Conservation (phyloP, 2,797 vertebrate genomes). For the Eupleurogrammus muticus region DNA sequence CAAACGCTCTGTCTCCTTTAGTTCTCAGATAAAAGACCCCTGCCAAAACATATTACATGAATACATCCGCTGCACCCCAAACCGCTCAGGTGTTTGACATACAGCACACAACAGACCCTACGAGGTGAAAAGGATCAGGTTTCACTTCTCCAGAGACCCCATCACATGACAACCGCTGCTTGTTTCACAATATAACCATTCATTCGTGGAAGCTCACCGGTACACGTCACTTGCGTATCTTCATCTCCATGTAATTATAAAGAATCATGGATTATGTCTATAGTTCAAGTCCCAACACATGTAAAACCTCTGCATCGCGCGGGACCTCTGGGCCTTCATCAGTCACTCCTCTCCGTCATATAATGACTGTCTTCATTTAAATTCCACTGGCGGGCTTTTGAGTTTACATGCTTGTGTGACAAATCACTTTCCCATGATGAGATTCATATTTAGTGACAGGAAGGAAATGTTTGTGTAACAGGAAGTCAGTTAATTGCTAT, state of each 20-base stretch:
- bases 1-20: no score
- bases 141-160: no score
- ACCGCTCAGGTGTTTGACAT: no score
- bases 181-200: no score
- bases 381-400: neutral
- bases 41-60: no score
- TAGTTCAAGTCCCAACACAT: neutral
- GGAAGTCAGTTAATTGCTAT: conserved; percentile 29
- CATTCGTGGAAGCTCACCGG: no score
- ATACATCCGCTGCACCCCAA: no score
- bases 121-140: no score
- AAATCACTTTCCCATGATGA: conserved; percentile 15
- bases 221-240: no score
- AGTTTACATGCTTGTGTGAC: conserved; percentile 8
- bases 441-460: conserved; percentile 30
- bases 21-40: no score
- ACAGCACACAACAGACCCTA: no score
- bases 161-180: no score
- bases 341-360: neutral
- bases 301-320: neutral
- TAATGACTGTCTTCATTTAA: neutral
- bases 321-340: neutral
- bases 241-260: neutral
- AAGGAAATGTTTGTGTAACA: conserved; percentile 9
- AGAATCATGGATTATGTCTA: neutral